phyloP scores from a whole-genome alignment of 2,888 invertebrate genomes.

The Acronicta psi region DNA sequence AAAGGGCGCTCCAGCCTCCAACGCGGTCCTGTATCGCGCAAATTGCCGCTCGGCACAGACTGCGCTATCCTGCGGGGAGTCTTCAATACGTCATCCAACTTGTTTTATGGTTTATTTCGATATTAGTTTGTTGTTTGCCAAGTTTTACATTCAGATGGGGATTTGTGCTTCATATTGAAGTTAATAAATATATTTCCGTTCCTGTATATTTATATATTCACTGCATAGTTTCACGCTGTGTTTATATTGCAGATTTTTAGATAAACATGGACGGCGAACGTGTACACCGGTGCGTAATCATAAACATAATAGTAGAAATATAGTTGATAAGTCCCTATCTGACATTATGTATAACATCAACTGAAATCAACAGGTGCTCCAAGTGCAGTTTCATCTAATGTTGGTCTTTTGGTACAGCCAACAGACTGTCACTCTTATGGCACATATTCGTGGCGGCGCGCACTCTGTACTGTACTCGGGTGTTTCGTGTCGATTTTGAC shows the following conservation, averaged over 20 bases:
- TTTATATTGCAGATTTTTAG: no score
- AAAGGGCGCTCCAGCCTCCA: constrained; percentile 28
- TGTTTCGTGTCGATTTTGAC: no score
- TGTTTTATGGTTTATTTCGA: constrained; percentile 45
- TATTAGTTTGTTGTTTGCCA: constrained; percentile 29
- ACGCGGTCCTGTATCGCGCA: constrained; percentile 36
- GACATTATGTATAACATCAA: background rate
- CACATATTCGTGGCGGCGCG: no score
- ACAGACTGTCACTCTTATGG: background rate
- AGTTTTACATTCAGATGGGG: constrained; percentile 21
- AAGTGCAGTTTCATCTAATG: background rate
- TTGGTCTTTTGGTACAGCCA: background rate
- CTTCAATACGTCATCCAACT: constrained; percentile 33
- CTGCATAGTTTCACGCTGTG: no score
- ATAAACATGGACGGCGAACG: no score
- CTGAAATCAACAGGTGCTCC: no score
- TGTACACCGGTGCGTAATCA: no score
- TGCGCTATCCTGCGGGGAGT: constrained; percentile 34
- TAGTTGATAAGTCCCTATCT: constrained; percentile 25
- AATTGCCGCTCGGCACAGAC: constrained; percentile 33
- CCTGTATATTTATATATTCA: background rate
- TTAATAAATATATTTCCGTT: constrained; percentile 5
- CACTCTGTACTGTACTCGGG: no score
- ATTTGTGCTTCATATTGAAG: constrained; percentile 17
- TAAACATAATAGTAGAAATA: constrained; percentile 4